phyloP scores from a whole-genome alignment of 2,888 invertebrate species.

The Branchinecta sandiegonensis region DNA sequence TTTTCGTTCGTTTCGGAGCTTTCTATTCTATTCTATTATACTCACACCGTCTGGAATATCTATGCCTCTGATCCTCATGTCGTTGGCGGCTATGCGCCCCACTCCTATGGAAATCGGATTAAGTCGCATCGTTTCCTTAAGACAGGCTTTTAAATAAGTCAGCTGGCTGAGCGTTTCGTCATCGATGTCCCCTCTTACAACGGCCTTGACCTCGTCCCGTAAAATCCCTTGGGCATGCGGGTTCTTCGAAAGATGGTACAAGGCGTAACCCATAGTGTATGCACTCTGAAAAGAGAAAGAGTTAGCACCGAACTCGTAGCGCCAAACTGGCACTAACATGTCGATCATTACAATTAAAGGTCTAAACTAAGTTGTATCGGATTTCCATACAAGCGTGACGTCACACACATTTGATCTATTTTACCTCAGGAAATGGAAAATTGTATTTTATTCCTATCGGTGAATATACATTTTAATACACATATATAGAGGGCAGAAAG shows the following conservation, averaged over 20 bases:
- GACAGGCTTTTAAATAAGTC: conserved; percentile 55
- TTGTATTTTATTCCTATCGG: no score
- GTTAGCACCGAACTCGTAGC: background rate
- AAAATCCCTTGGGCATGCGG: conserved; percentile 50
- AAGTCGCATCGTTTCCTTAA: conserved; percentile 68
- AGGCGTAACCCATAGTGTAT: conserved; percentile 55
- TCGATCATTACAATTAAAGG: no score
- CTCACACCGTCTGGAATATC: conserved; percentile 10
- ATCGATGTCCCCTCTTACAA: conserved; percentile 42
- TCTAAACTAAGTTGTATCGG: no score
- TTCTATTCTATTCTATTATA: no score
- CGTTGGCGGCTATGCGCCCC: conserved; percentile 44
- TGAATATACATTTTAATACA: no score
- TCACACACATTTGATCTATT: no score
- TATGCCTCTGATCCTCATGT: background rate
- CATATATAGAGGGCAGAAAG: no score
- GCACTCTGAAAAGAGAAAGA: conserved; percentile 46
- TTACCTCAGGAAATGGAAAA: no score
- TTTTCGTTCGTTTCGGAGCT: no score
- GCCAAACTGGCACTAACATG: no score
- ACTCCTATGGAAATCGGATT: conserved; percentile 71
- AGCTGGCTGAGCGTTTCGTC: conserved; percentile 46
- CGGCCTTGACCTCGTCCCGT: conserved; percentile 44
- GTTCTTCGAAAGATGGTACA: conserved; percentile 64
- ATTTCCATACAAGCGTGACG: no score